These are phyloP conservation scores for Cantharis nigra DNA, from an alignment of 2,888 invertebrate genomes.

Conservation along the genomic window DNA sequence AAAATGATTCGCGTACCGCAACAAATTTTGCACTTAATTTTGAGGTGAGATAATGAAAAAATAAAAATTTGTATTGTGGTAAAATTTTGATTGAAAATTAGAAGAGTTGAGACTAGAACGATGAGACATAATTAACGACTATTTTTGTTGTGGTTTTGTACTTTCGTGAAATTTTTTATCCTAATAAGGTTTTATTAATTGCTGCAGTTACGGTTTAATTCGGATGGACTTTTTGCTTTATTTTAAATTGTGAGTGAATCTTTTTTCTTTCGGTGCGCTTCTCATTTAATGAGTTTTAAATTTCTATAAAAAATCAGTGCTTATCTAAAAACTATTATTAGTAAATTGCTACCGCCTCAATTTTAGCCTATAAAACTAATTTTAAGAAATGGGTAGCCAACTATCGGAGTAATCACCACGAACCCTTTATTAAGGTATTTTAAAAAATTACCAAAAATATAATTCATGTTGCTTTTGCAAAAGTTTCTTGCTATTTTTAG, in stretches of 20 bases:
- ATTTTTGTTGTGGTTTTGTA: background rate
- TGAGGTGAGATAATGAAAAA: background rate
- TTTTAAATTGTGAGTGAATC: background rate
- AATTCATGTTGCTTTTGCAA: background rate
- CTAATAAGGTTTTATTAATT: background rate
- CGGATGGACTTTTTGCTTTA: background rate
- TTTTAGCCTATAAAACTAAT: background rate
- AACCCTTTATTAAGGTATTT: background rate
- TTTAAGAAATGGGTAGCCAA: background rate
- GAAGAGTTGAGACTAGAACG: background rate
- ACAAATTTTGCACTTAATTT: constrained; percentile 1
- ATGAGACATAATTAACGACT: background rate
- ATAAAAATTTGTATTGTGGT: background rate
- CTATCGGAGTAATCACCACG: background rate
- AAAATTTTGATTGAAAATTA: background rate
- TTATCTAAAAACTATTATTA: constrained; percentile 2
- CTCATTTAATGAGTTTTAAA: background rate
- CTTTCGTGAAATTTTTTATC: background rate
- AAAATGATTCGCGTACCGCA: constrained; percentile 1
- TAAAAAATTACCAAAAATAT: background rate
- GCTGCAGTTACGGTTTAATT: background rate
- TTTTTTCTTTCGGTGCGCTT: background rate
- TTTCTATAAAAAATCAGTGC: background rate
- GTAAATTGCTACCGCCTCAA: constrained; percentile 2
- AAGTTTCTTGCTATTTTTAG: too few species aligned